Base-by-base conservation (phyloP, 2,888 invertebrate species). In the Galeruca laticollis region DNA sequence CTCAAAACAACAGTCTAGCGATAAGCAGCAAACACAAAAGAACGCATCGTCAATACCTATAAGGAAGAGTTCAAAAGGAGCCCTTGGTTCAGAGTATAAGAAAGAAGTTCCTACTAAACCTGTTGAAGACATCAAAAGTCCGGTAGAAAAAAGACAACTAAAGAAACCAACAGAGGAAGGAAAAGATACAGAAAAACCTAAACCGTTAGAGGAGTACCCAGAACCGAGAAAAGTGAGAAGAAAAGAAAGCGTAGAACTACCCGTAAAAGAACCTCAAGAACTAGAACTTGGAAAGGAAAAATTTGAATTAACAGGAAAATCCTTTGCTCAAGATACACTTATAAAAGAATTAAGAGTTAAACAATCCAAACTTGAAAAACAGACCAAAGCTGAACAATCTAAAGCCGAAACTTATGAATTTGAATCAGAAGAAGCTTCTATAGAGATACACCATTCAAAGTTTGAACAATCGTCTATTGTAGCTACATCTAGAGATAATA, bases 381-480 rank as follows among this genome's bases (percentile, higher is more conserved):
- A 52, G 54, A 62, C 68, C 26, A 15, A 49, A 67, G 59, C 62
- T 62, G 60, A 62, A 63, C 33, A 20, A 49, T 61, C 54, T 66
- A 62, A 37, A 33, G 40, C 72, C 4, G 70, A 74, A 63, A 47
- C 63, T 60, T 70, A 75, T 69, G 54, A 68, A 62, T 62, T 43
- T 49, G 68, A 72, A 62, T 37, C 54, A 52, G 20, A 51, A 51
- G 9, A 51, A 20, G 15, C 51, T 15, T 51, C 31, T 26, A n/a
- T n/a, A 54, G 31, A 54, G 15, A 26, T 54, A 18, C 20, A 11
- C 18, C 21, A 51, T 1, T 51, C 51, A 51, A 75, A 75, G 68
- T 68, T 61, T 10, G 64, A 68, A 65, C 74, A 81, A 76, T 76
- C 76, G 56, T 80, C 75, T 62, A 80, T 82, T 72, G 79, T 80